Evolutionary conservation across 37 sponge, comb jelly and placozoan species (phyloP).

Genomic region (Beroe forskalii): DNA sequence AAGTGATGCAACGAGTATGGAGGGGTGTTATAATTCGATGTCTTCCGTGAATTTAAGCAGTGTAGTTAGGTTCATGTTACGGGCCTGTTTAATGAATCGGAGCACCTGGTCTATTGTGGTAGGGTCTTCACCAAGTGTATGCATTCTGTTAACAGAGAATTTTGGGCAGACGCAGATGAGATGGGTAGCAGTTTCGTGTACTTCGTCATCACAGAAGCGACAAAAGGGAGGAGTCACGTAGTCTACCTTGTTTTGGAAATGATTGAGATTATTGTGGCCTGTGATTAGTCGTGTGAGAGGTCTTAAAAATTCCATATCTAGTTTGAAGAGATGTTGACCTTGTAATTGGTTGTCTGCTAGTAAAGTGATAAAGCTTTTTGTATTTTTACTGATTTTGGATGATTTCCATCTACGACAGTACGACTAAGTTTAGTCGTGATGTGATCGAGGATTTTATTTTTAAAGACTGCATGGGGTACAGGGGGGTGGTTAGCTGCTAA

Average conservation of each 20-base stretch:
- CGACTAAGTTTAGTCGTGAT: too few relatives aligned
- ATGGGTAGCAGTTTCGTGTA: neutral
- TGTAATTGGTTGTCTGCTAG: neutral
- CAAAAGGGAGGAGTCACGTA: neutral
- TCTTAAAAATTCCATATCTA: neutral
- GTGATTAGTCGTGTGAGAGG: neutral
- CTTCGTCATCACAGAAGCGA: neutral
- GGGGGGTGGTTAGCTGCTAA: too few relatives aligned
- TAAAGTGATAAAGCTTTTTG: neutral
- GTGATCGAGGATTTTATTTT: too few relatives aligned
- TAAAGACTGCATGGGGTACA: too few relatives aligned
- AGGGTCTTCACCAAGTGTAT: neutral
- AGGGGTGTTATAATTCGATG: too few relatives aligned
- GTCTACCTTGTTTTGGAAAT: neutral
- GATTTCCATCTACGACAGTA: neutral
- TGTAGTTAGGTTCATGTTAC: too few relatives aligned
- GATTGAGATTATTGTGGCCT: too few relatives aligned
- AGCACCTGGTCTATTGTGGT: neutral
- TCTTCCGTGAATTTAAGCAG: too few relatives aligned
- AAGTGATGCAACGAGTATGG: too few relatives aligned
- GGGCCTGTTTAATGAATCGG: neutral
- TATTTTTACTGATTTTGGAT: neutral
- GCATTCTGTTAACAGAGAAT: neutral
- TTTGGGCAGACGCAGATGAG: neutral
- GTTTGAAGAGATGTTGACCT: neutral